Percentiles rank a stretch among this genome's conserved stretches.
These are phyloP conservation scores for Magallana ariakensis DNA, from an alignment of 1,140 invertebrate species.

Conservation along the genomic window DNA sequence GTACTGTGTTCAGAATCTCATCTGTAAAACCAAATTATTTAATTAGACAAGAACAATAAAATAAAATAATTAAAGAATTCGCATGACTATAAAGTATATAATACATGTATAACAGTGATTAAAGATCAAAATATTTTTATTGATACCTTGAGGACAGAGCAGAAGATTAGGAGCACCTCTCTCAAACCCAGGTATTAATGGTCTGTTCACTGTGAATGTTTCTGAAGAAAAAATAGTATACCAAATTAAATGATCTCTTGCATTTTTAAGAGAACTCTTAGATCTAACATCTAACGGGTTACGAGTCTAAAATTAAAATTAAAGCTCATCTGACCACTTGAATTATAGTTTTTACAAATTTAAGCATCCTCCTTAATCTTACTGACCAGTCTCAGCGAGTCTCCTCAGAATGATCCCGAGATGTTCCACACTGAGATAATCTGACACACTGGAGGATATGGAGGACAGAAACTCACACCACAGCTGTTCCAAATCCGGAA, in stretches of 20 bases:
- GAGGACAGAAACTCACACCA: conserved; percentile 70
- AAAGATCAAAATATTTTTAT: too few species aligned
- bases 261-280: too few species aligned
- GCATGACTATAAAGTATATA: too few species aligned
- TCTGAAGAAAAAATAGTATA: conserved; percentile 49
- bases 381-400: conserved; percentile 64
- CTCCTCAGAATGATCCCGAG: conserved; percentile 69
- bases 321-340: neutral
- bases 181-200: conserved; percentile 64
- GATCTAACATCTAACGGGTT: neutral
- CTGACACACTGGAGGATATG: conserved; percentile 69
- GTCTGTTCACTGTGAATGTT: conserved; percentile 51
- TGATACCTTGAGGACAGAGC: conserved; percentile 67
- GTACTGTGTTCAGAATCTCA: conserved; percentile 68
- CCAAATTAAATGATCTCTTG: neutral
- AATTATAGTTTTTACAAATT: neutral
- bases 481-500: conserved; percentile 64
- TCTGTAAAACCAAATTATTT: conserved; percentile 56
- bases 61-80: too few species aligned
- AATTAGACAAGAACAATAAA: too few species aligned
- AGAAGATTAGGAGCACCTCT: conserved; percentile 71
- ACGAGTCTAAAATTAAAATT: neutral
- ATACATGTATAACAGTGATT: too few species aligned
- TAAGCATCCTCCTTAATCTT: neutral
- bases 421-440: conserved; percentile 76